These are phyloP conservation scores for Disparrhopalites patrizii DNA, from an alignment of 2,888 invertebrate species.

Conservation along the genomic window DNA sequence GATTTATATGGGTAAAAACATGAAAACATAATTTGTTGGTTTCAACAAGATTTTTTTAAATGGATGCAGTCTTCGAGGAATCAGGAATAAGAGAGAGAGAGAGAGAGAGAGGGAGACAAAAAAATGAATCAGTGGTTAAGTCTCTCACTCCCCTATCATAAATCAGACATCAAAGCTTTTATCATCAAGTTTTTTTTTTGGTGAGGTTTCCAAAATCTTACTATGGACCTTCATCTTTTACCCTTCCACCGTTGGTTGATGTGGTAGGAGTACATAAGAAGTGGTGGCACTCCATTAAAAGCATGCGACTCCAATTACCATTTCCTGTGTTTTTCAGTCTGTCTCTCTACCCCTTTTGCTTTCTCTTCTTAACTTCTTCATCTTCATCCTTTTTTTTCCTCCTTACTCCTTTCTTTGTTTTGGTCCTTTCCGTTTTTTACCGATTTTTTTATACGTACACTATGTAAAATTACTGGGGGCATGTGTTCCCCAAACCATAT, in stretches of 20 bases:
- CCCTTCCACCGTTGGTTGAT: no score
- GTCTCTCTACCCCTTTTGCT: no score
- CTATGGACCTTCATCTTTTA: slow-evolving; percentile 8
- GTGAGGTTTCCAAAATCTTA: no score
- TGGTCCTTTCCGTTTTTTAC: slow-evolving; percentile 6
- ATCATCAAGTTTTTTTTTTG: not conserved
- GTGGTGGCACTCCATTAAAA: slow-evolving; percentile 24
- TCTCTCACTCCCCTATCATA: slow-evolving; percentile 19
- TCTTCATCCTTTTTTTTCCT: no score
- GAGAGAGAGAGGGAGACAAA: no score
- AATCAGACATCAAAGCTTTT: slow-evolving; percentile 18
- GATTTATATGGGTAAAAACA: not conserved
- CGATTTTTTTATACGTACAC: no score
- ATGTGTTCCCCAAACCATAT: no score
- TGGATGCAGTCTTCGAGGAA: not conserved
- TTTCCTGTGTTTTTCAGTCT: slow-evolving; percentile 31
- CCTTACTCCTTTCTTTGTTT: no score
- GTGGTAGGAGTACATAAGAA: no score
- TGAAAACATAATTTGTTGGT: not conserved
- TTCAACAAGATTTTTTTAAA: not conserved
- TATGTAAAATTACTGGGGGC: no score
- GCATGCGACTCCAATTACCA: slow-evolving; percentile 36
- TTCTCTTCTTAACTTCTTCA: no score
- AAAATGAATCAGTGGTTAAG: slow-evolving; percentile 13
- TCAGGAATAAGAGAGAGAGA: no score